Evolutionary conservation across 2,888 invertebrate genomes (phyloP).

Genomic region (Phengaris alcon): DNA sequence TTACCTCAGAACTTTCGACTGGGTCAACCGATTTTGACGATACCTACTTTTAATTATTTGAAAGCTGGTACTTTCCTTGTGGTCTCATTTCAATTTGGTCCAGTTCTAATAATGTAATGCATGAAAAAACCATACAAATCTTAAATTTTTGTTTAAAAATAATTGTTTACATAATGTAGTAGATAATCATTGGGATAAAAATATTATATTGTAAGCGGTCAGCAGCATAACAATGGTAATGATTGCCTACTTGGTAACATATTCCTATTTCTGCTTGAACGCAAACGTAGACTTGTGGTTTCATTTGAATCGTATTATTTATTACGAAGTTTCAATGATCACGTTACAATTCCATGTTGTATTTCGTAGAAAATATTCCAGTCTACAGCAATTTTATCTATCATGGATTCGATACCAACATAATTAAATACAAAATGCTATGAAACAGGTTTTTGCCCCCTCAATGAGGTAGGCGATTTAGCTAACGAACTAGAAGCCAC

Average conservation of each 20-base stretch:
- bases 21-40: no score
- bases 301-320: background rate
- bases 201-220: background rate
- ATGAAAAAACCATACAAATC: no score
- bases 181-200: background rate
- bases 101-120: no score
- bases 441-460: conserved; percentile 13
- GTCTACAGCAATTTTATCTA: background rate
- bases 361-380: background rate
- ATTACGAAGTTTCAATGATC: background rate
- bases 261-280: background rate
- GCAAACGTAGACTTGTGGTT: conserved; percentile 5
- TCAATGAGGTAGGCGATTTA: conserved; percentile 13
- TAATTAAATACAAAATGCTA: conserved; percentile 13
- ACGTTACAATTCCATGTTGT: background rate
- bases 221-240: background rate
- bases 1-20: no score
- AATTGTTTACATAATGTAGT: no score
- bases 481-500: conserved; percentile 32
- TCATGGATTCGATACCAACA: conserved; percentile 1
- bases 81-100: no score
- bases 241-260: background rate
- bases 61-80: no score
- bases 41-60: no score
- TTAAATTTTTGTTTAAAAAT: no score